A percentile compares a stretch with the other conserved stretches of the same genome.
These are phyloP conservation scores for Megathymus violae DNA, from an alignment of 1,140 invertebrate genomes.

Conservation along the genomic window DNA sequence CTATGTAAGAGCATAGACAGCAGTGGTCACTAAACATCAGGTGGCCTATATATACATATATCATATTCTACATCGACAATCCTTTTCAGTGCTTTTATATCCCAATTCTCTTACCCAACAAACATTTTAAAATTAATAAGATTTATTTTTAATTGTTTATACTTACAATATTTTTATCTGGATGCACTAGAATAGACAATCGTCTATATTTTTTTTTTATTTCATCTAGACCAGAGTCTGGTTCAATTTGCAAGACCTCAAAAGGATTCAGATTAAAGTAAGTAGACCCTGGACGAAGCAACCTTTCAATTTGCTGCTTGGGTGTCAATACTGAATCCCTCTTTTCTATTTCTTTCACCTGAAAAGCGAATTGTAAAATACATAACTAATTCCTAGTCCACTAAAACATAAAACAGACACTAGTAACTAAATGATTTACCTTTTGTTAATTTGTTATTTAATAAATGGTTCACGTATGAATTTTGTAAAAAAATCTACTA, in stretches of 20 bases:
- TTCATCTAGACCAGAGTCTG: conserved; percentile 93
- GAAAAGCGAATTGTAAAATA: conserved; percentile 39
- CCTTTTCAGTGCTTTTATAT: too few species aligned
- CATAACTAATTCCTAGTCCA: not conserved
- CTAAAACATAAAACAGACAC: not conserved
- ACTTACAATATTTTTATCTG: conserved; percentile 94
- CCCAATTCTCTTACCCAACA: too few species aligned
- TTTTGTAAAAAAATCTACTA: too few species aligned
- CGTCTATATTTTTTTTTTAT: conserved; percentile 98
- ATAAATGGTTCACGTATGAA: too few species aligned
- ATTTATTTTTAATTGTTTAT: too few species aligned
- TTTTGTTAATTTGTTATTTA: not conserved
- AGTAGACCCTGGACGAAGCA: conserved; percentile 96
- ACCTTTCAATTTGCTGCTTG: conserved; percentile 96
- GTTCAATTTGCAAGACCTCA: conserved; percentile 97
- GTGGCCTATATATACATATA: too few species aligned
- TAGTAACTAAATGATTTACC: not conserved
- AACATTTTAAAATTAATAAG: not conserved
- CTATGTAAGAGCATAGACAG: too few species aligned
- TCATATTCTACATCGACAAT: too few species aligned
- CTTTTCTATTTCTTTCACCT: conserved; percentile 98
- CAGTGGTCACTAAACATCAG: too few species aligned
- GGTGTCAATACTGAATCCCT: conserved; percentile 95
- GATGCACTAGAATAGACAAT: conserved; percentile 98
- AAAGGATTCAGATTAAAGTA: conserved; percentile 99